Conservation (phyloP, 2,888 invertebrate species). For the Pollenia labialis region DNA sequence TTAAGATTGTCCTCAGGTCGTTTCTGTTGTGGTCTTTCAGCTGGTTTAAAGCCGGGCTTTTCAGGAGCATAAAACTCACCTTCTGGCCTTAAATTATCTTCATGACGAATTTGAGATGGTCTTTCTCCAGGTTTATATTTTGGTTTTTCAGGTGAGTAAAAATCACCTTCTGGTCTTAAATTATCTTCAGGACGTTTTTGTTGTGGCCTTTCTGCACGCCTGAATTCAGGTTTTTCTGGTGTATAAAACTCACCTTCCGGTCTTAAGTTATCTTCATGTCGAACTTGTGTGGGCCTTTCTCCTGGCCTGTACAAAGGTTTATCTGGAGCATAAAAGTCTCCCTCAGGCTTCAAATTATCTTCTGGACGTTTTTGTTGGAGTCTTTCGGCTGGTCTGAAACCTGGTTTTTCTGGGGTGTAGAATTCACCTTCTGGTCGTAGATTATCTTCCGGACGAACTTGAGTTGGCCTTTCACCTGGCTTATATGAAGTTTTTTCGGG, state of each 20-base stretch:
- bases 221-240: slow-evolving; percentile 84
- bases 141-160: slow-evolving; percentile 84
- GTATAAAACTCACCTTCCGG: slow-evolving; percentile 86
- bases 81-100: slow-evolving; percentile 87
- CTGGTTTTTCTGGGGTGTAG: slow-evolving; percentile 81
- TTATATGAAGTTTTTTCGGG: slow-evolving; percentile 84
- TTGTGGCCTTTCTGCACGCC: slow-evolving; percentile 85
- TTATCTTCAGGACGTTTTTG: slow-evolving; percentile 85
- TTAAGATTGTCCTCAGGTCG: slow-evolving; percentile 86
- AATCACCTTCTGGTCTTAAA: slow-evolving; percentile 83
- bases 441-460: slow-evolving; percentile 85
- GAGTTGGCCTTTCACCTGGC: slow-evolving; percentile 85
- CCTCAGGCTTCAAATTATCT: slow-evolving; percentile 85
- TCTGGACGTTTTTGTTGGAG: slow-evolving; percentile 83
- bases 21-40: slow-evolving; percentile 84
- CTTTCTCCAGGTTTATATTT: slow-evolving; percentile 81
- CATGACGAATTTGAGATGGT: slow-evolving; percentile 83
- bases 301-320: slow-evolving; percentile 80
- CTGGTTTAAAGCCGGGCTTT: slow-evolving; percentile 84
- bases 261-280: slow-evolving; percentile 84
- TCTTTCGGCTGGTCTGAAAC: slow-evolving; percentile 84
- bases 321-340: slow-evolving; percentile 83
- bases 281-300: slow-evolving; percentile 84
- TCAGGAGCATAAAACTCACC: slow-evolving; percentile 86
- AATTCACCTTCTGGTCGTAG: slow-evolving; percentile 85